Percentiles rank a stretch among this genome's conserved stretches.
Evolutionary conservation across 2,797 vertebrate genomes (phyloP).

Genomic region (Alfaro cultratus): DNA sequence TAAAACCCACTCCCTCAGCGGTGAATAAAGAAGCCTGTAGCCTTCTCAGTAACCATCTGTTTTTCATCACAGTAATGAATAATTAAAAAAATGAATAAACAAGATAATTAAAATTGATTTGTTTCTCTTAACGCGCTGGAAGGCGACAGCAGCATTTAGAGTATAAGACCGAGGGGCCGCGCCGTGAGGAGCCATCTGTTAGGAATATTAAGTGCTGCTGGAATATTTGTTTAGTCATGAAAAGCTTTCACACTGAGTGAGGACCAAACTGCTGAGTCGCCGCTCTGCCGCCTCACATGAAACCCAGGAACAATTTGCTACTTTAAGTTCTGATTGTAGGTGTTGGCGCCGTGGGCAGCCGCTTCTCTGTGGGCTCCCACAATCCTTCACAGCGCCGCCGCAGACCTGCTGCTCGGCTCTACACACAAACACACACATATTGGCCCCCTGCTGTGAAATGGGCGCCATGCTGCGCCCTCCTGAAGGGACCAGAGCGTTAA

Average conservation of each 20-base stretch:
- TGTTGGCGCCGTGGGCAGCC: slow-evolving; percentile 10
- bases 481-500: neutral
- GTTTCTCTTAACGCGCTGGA: neutral
- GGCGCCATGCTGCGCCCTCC: neutral
- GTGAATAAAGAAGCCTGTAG: neutral
- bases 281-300: slow-evolving; percentile 11
- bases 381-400: slow-evolving; percentile 18
- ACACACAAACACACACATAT: slow-evolving; percentile 1
- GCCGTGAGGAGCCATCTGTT: neutral
- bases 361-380: slow-evolving; percentile 17
- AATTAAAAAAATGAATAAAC: slow-evolving; percentile 8
- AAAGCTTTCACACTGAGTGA: neutral
- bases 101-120: slow-evolving; percentile 9
- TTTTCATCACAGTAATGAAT: neutral
- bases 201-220: neutral
- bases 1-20: neutral
- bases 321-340: neutral
- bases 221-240: neutral
- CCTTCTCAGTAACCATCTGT: neutral
- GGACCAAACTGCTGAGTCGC: neutral
- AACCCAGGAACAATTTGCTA: neutral
- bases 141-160: neutral
- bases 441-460: neutral
- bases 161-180: no score
- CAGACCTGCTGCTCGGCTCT: neutral